Conservation (phyloP, 2,797 vertebrate species). For the Ctenopoma kingsleyae region DNA sequence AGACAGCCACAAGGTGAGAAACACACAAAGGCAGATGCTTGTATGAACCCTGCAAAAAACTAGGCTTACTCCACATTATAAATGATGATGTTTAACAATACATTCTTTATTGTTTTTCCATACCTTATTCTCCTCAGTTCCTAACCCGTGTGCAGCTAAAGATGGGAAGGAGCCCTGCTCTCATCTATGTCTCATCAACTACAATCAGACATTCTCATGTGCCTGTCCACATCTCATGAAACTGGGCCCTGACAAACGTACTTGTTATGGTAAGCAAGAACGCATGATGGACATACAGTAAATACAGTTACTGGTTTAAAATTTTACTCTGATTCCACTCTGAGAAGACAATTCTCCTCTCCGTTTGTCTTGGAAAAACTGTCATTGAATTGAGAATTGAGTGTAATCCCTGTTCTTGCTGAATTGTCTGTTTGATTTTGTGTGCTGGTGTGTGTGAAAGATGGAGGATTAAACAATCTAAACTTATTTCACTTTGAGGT, state of each 20-base stretch:
- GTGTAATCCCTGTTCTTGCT: conserved; percentile 38
- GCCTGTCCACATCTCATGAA: conserved; percentile 97
- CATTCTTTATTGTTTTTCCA: neutral
- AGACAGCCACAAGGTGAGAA: conserved; percentile 92
- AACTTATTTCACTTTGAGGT: conserved; percentile 42
- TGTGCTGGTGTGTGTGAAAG: conserved; percentile 8
- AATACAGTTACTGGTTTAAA: neutral
- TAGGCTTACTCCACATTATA: neutral
- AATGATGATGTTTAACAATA: neutral
- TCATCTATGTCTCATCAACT: conserved; percentile 96
- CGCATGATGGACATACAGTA: neutral
- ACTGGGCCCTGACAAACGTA: conserved; percentile 89
- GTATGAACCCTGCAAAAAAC: neutral
- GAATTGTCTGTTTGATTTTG: conserved; percentile 31
- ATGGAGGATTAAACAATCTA: conserved; percentile 42
- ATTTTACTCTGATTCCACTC: conserved; percentile 11
- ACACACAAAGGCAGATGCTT: neutral
- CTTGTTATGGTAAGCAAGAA: conserved; percentile 89
- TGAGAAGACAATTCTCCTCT: conserved; percentile 12
- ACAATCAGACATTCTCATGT: conserved; percentile 92
- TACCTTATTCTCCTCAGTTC: conserved; percentile 76
- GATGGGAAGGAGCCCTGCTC: conserved; percentile 92
- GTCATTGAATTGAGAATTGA: conserved; percentile 25
- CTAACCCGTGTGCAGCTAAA: conserved; percentile 93
- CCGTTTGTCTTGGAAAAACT: conserved; percentile 32